Evolutionary conservation across 2,888 invertebrate genomes (phyloP).

Genomic region (Nezara viridula): DNA sequence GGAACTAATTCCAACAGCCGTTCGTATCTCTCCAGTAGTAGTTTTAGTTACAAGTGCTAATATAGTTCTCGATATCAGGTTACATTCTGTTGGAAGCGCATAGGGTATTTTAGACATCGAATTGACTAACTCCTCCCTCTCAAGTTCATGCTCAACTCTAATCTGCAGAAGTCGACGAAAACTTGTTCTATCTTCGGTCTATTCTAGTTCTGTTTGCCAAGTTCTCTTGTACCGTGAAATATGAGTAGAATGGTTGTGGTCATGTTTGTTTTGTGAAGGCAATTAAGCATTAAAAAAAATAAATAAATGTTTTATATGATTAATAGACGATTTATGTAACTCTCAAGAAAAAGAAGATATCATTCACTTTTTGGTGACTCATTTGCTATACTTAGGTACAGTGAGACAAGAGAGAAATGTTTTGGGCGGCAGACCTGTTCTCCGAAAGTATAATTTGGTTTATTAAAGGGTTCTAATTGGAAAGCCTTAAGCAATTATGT

Average conservation of each 20-base stretch:
- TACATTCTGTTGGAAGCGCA: neutral
- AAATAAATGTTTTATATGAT: too few relatives aligned
- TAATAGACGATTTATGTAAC: too few relatives aligned
- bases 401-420: too few relatives aligned
- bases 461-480: too few relatives aligned
- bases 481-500: too few relatives aligned
- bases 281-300: too few relatives aligned
- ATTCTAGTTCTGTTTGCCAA: neutral
- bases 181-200: neutral
- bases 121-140: neutral
- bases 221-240: neutral
- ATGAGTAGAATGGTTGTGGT: neutral
- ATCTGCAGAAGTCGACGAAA: neutral
- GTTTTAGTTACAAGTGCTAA: conserved; percentile 17
- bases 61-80: neutral
- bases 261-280: neutral
- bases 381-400: too few relatives aligned
- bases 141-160: neutral
- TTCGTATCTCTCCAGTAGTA: neutral
- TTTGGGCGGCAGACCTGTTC: too few relatives aligned
- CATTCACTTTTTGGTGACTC: too few relatives aligned
- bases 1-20: neutral
- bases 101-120: neutral
- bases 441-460: too few relatives aligned
- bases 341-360: too few relatives aligned